Percentiles rank a stretch among this genome's conserved stretches.
Conservation (phyloP, 2,797 vertebrate species). For the Coreius guichenoti region DNA sequence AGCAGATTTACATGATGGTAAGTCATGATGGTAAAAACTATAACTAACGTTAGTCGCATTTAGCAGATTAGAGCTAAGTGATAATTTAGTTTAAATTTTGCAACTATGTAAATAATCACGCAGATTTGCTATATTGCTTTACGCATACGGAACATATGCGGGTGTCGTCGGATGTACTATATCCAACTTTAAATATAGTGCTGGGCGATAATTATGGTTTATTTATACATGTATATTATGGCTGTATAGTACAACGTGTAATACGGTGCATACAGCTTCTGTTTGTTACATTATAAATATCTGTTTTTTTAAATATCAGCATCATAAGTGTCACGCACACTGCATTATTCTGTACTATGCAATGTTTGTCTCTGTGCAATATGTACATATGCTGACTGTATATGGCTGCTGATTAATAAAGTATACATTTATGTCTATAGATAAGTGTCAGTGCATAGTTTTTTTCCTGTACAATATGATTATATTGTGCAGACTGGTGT, state of each 20-base stretch:
- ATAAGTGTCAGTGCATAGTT: background rate
- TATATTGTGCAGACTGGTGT: background rate
- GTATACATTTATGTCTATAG: background rate
- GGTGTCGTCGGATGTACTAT: background rate
- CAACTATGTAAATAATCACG: background rate
- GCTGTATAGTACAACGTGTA: too few species aligned
- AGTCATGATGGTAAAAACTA: background rate
- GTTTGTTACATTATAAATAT: background rate
- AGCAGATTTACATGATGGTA: too few species aligned
- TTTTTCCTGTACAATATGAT: background rate
- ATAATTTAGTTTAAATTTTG: too few species aligned
- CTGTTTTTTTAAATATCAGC: background rate
- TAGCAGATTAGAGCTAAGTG: background rate
- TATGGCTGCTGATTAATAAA: constrained; percentile 9
- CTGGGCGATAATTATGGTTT: background rate
- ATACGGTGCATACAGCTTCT: background rate
- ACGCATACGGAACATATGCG: background rate
- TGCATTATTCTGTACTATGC: background rate
- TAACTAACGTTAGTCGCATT: background rate
- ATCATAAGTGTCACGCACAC: background rate
- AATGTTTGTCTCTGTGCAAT: background rate
- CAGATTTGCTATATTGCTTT: background rate
- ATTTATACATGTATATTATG: background rate
- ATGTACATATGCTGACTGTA: background rate
- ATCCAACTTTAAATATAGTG: background rate